A percentile compares a stretch with the other conserved stretches of the same genome.
Evolutionary conservation across 2,113 vertebrate species (phyloP).

Genomic region (Nipponia nippon): DNA sequence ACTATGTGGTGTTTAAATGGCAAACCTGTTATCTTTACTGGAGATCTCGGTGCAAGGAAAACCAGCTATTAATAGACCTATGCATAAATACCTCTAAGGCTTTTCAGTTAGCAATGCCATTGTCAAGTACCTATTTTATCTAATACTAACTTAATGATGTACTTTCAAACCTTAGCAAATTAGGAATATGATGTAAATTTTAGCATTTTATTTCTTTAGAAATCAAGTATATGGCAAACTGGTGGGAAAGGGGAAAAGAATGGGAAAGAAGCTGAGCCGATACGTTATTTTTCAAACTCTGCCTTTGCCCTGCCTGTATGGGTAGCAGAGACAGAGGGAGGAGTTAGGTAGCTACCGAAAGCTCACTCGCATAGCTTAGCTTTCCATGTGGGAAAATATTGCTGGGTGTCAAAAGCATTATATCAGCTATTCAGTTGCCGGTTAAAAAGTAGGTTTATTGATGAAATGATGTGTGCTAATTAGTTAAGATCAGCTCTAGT

Average conservation of each 20-base stretch:
- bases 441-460: not conserved
- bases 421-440: not conserved
- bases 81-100: fast-evolving
- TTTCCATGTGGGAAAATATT: not conserved
- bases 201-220: not conserved
- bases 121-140: not conserved
- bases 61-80: not conserved
- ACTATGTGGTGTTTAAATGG: not conserved
- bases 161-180: not conserved
- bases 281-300: not conserved
- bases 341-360: not conserved
- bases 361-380: not conserved
- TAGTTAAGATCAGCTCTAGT: not conserved
- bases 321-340: not conserved
- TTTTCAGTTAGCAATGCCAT: not conserved
- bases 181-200: not conserved
- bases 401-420: not conserved
- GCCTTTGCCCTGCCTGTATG: not conserved
- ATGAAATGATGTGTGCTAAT: not conserved
- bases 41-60: not conserved
- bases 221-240: not conserved
- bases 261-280: not conserved
- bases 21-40: not conserved
- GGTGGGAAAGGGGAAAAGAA: not conserved
- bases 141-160: not conserved